Evolutionary conservation across 2,797 vertebrate genomes (phyloP).

Genomic region (Capromys pilorides): DNA sequence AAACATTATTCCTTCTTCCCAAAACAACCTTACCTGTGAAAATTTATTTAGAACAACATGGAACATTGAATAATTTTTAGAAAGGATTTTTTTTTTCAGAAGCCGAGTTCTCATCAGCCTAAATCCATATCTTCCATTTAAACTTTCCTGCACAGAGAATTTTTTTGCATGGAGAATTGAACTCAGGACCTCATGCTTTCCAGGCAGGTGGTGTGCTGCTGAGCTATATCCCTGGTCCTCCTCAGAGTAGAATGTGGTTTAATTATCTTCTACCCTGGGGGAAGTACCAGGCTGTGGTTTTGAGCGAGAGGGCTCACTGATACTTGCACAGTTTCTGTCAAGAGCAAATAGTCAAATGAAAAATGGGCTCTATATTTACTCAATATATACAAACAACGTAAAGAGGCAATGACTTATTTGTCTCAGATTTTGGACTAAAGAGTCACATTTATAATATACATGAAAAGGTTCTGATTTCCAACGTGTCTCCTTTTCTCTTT

Average conservation of each 20-base stretch:
- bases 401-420: background rate
- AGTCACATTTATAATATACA: background rate
- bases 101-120: conserved; percentile 17
- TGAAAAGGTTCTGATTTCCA: background rate
- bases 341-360: background rate
- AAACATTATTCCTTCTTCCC: background rate
- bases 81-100: background rate
- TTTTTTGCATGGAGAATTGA: no score
- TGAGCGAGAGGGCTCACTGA: background rate
- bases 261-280: background rate
- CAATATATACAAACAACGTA: background rate
- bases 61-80: conserved; percentile 46
- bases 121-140: background rate
- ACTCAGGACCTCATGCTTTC: no score
- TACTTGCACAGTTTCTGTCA: background rate
- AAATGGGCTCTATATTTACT: background rate
- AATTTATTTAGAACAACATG: background rate
- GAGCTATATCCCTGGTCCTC: no score
- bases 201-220: no score
- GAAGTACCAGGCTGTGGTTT: background rate
- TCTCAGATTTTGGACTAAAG: background rate
- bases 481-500: background rate
- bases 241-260: background rate
- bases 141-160: background rate
- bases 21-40: background rate